A percentile compares a stretch with the other conserved stretches of the same genome.
phyloP scores from a whole-genome alignment of 2,797 vertebrate genomes.

The Cottoperca gobio region DNA sequence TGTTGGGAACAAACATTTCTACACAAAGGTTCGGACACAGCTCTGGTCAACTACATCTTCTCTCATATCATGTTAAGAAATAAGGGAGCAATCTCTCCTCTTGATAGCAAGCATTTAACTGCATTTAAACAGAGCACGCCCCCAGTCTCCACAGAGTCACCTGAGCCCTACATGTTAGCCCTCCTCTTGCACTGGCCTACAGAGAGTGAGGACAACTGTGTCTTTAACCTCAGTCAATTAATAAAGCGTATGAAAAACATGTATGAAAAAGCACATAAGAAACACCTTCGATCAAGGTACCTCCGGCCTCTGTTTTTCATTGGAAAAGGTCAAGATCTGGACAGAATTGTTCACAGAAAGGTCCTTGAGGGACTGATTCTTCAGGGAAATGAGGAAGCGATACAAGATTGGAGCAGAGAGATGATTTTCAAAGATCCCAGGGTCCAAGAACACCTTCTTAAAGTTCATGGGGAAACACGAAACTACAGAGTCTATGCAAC shows the following conservation, averaged over 20 bases:
- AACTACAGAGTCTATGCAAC: conserved; percentile 5
- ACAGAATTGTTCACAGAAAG: conserved; percentile 34
- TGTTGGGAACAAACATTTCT: conserved; percentile 12
- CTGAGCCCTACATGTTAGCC: conserved; percentile 31
- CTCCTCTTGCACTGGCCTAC: conserved; percentile 32
- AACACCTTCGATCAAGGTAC: conserved; percentile 4
- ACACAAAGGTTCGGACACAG: fast-evolving
- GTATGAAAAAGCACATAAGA: background rate
- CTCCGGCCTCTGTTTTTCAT: conserved; percentile 49
- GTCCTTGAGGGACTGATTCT: background rate
- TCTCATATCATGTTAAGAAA: conserved; percentile 20
- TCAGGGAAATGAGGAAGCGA: fast-evolving
- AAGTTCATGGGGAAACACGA: conserved; percentile 19
- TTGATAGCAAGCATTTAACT: background rate
- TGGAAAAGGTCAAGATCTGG: conserved; percentile 16
- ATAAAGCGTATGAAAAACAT: background rate
- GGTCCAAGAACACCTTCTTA: conserved; percentile 1
- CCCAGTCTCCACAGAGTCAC: background rate
- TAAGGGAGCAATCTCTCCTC: background rate
- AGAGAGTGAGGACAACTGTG: background rate
- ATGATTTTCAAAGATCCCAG: background rate
- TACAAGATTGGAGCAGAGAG: background rate
- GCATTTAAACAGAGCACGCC: fast-evolving
- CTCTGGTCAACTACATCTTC: background rate
- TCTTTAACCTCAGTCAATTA: background rate